Conservation (phyloP, 2,113 vertebrate species). For the Euleptes europaea region DNA sequence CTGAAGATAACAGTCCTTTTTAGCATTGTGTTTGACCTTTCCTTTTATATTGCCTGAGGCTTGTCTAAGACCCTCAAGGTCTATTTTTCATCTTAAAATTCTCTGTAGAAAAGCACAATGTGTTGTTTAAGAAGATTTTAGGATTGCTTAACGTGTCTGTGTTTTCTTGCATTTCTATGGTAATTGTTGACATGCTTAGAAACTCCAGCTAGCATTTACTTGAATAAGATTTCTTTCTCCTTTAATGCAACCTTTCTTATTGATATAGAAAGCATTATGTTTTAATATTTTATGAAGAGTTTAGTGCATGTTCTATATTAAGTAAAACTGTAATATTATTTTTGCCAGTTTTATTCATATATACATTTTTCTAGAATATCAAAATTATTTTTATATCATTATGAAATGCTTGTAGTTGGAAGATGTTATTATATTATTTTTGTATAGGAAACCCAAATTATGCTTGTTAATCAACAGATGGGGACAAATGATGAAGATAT, state of each 20-base stretch:
- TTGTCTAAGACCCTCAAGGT: conserved; percentile 85
- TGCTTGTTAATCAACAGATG: conserved; percentile 55
- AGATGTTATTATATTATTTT: conserved; percentile 21
- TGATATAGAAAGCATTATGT: conserved; percentile 58
- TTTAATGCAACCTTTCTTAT: conserved; percentile 66
- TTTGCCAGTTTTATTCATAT: conserved; percentile 12
- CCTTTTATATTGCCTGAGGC: conserved; percentile 86
- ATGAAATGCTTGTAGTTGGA: conserved; percentile 41
- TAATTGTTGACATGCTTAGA: conserved; percentile 62
- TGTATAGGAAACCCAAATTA: conserved; percentile 41
- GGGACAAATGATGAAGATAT: conserved; percentile 13
- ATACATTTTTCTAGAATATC: conserved; percentile 63
- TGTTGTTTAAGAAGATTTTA: conserved; percentile 73
- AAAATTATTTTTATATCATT: conserved; percentile 55
- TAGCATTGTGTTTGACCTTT: conserved; percentile 91
- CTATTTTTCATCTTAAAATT: conserved; percentile 86
- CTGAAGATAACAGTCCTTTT: conserved; percentile 87
- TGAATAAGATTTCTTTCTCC: conserved; percentile 65
- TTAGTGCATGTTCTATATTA: conserved; percentile 62
- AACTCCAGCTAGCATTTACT: conserved; percentile 65
- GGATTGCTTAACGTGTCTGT: conserved; percentile 69
- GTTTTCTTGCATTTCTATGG: conserved; percentile 62
- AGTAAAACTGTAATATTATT: conserved; percentile 56
- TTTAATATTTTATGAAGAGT: conserved; percentile 75
- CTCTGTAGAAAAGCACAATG: conserved; percentile 79